Base-by-base conservation (phyloP, 2,888 invertebrate genomes). In the Zeuzera pyrina region DNA sequence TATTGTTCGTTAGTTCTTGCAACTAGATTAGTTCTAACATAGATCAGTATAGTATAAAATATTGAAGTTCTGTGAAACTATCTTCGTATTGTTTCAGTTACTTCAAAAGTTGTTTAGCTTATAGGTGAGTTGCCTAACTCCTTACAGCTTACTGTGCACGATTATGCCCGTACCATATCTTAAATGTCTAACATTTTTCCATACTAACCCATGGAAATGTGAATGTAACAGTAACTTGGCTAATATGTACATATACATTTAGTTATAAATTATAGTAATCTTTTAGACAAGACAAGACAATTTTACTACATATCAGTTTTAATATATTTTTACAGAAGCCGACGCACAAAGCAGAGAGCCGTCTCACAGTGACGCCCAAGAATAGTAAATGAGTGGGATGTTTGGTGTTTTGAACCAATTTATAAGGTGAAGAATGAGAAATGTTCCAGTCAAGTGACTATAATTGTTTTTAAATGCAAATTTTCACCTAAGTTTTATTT, bases 51-150 rank as follows among this genome's bases (percentile, higher is more conserved):
- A 15, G n/a, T 4, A 23, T 8, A n/a, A 5, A 23, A 23, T 23
- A 24, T 24, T n/a, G 10, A 1, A 32, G 7, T 13, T 30, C n/a
- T n/a, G 37, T 36, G 36, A 47, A 50, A 49, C 35, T 40, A 45
- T 36, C 49, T 78, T 76, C 58, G 64, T 58, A 64, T 83, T 81
- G 81, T 83, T 83, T 81, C 81, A 81, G 81, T 76, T 68, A 48
- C 76, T 54, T 67, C 77, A 59, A 83, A 83, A 77, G 47, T 77
- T 56, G 44, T 78, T 61, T 81, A 78, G 55, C 39, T 38, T 49
- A 28, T 65, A 52, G 74, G 77, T 76, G 69, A 77, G 78, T 77
- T 39, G 42, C 45, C 43, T 15, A 4, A 3, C 10, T 26, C 13
- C 8, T 11, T 13, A 37, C 36, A 35, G 57, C 52, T 57, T 60